Percentiles rank a stretch among this genome's conserved stretches.
phyloP scores from a whole-genome alignment of 2,888 invertebrate species.

The Cephus runcator region DNA sequence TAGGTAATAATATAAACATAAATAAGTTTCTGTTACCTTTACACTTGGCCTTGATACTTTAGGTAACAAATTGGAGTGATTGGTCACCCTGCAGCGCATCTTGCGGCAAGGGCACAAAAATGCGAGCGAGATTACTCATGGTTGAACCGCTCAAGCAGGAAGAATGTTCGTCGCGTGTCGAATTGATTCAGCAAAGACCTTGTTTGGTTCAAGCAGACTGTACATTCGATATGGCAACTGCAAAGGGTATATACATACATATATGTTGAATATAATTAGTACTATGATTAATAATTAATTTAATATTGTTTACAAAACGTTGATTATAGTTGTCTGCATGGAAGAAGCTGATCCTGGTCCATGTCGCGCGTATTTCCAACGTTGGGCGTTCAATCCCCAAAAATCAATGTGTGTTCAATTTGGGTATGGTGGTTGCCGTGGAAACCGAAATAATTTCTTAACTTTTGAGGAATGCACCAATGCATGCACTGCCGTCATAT shows the following conservation, averaged over 20 bases:
- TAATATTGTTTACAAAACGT: neutral
- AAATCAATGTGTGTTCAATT: slow-evolving; percentile 87
- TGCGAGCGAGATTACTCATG: slow-evolving; percentile 77
- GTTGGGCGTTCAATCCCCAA: slow-evolving; percentile 85
- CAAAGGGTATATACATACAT: slow-evolving; percentile 73
- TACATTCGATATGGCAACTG: slow-evolving; percentile 77
- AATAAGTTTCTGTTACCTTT: neutral
- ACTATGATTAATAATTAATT: slow-evolving; percentile 4
- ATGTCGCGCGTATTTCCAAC: slow-evolving; percentile 86
- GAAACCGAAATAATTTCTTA: slow-evolving; percentile 92
- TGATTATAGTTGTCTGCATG: slow-evolving; percentile 81
- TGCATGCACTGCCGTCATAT: slow-evolving; percentile 72
- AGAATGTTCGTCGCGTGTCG: slow-evolving; percentile 75
- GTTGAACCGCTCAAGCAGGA: slow-evolving; percentile 75
- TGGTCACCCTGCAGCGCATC: slow-evolving; percentile 93
- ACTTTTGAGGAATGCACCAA: slow-evolving; percentile 80
- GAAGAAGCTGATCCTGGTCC: slow-evolving; percentile 83
- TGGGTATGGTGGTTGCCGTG: slow-evolving; percentile 89
- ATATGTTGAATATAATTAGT: neutral
- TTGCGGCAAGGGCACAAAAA: slow-evolving; percentile 84
- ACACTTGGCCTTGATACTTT: neutral
- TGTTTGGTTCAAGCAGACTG: slow-evolving; percentile 78
- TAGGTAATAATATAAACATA: neutral
- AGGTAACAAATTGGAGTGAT: slow-evolving; percentile 89
- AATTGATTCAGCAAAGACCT: slow-evolving; percentile 80